Evolutionary conservation across 2,888 invertebrate species (phyloP).

Genomic region (Sphinx pinastri): DNA sequence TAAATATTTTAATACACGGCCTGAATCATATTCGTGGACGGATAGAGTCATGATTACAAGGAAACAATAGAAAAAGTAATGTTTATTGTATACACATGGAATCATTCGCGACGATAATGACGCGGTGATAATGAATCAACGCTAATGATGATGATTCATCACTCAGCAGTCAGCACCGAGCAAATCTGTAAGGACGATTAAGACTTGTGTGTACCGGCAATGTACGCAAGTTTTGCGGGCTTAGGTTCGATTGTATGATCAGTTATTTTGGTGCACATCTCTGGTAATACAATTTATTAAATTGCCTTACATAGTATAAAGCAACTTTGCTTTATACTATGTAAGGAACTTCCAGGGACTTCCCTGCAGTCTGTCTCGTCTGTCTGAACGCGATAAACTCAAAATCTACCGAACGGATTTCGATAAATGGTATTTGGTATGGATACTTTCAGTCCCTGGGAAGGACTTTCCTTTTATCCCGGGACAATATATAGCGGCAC

Average conservation of each 20-base stretch:
- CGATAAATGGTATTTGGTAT: too few species aligned
- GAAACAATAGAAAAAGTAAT: conserved; percentile 2
- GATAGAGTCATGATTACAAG: not conserved
- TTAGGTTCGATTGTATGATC: too few species aligned
- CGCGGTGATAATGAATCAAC: conserved; percentile 34
- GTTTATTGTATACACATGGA: conserved; percentile 6
- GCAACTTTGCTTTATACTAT: too few species aligned
- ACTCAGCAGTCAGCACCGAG: conserved; percentile 26
- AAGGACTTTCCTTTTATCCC: too few species aligned
- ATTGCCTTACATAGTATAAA: not conserved
- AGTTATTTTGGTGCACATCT: too few species aligned
- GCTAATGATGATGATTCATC: conserved; percentile 33
- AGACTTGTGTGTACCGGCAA: not conserved
- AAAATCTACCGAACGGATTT: too few species aligned
- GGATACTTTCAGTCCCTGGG: too few species aligned
- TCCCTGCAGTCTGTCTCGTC: too few species aligned
- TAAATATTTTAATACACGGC: not conserved
- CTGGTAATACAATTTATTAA: not conserved
- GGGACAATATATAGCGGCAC: too few species aligned
- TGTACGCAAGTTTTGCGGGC: not conserved
- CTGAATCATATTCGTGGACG: not conserved
- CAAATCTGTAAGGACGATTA: conserved; percentile 3
- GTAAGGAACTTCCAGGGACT: too few species aligned
- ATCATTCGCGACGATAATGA: conserved; percentile 22
- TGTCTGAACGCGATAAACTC: too few species aligned